Conservation (phyloP, 2,113 vertebrate genomes). For the Lepus europaeus region DNA sequence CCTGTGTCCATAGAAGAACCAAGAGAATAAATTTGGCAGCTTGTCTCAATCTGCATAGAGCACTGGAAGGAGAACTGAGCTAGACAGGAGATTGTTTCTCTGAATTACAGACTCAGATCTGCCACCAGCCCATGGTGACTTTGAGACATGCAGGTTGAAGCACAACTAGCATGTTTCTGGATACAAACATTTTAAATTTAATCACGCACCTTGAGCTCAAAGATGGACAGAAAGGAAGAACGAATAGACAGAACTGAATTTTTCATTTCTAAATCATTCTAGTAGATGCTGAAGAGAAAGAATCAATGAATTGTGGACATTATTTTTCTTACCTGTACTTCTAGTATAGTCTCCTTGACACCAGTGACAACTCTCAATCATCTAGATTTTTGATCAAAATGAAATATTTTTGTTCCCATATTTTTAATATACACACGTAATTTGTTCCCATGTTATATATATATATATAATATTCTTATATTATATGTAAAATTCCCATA, state of each 20-base stretch:
- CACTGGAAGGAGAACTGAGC: not conserved
- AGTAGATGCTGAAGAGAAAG: not conserved
- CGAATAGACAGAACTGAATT: not conserved
- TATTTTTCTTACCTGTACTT: not conserved
- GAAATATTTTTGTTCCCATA: not conserved
- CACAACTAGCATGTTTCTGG: not conserved
- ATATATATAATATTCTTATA: no score
- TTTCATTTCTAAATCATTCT: not conserved
- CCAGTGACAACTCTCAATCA: not conserved
- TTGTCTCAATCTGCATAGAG: not conserved
- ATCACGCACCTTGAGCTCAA: not conserved
- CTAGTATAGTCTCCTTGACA: not conserved
- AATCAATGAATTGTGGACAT: not conserved
- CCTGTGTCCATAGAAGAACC: not conserved
- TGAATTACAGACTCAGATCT: not conserved
- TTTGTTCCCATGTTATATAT: no score
- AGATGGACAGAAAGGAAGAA: not conserved
- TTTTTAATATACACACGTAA: no score
- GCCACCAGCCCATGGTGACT: not conserved
- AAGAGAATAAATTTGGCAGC: not conserved
- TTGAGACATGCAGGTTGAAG: not conserved
- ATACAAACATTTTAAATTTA: not conserved
- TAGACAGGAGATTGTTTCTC: not conserved
- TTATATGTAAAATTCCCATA: no score
- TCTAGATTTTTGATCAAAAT: not conserved